Evolutionary conservation across 2,888 invertebrate genomes (phyloP), one percentile per base, ranked within the genome.

Genomic region (Eulithis testata): DNA sequence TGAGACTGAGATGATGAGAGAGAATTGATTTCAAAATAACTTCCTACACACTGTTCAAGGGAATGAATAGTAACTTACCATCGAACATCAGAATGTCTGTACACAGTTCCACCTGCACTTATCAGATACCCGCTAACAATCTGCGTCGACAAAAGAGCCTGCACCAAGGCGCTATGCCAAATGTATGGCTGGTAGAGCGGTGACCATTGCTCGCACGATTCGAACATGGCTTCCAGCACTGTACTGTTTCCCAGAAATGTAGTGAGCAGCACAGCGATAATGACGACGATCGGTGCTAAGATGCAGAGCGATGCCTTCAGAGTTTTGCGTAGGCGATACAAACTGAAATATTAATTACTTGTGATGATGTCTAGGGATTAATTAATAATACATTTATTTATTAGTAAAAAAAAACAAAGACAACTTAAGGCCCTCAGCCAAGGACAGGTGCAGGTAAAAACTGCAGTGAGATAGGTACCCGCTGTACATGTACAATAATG

Each of bases 111-210:
- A 11, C 95, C 95, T 51, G 94, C 94, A 52, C 95, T 95, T 40
- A 94, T 93, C 64, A 95, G 91, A 69, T 95, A 94, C 27, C 95
- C 95, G 74, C 95, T 94, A 67, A 95, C 94, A 53, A 95, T 87
- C 63, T 95, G 94, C 2, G 95, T 94, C 0, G 95, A 95, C 77
- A 95, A 87, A 75, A 95, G 87, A 53, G 95, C 94, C 82, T 95
- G 95, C 44, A 95, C 94, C 70, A 94, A 83, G 0, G 95, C 94
- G 73, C 94, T 95, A 77, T 95, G 95, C 95, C 95, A 95, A 69
- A 93, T 87, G 37, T 85, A 85, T 0, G 92, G 91, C 63, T 90
- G 80, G 1, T 80, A 76, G 8, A 92, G 70, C 60, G 87, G 82
- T 56, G 76, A 70, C 93, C 93, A 92, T 79, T 87, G 82, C 77